Percentiles rank a stretch among this genome's conserved stretches.
These are phyloP conservation scores for Siderastrea radians DNA, from an alignment of 92 coral and sea anemone genomes.

Conservation along the genomic window DNA sequence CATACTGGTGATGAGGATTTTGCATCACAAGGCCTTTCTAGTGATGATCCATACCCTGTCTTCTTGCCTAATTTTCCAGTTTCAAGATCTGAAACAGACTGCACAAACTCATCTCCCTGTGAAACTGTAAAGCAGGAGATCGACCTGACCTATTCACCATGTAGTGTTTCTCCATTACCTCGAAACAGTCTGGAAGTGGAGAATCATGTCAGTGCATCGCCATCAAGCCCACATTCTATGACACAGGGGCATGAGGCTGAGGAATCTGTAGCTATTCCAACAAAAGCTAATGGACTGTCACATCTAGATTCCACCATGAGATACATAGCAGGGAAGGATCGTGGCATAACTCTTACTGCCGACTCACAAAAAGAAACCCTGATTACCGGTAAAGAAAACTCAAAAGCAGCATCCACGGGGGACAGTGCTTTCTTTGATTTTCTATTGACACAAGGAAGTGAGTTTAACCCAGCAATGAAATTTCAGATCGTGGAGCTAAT, in stretches of 20 bases:
- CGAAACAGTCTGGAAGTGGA: conserved; percentile 28
- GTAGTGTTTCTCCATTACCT: conserved; percentile 8
- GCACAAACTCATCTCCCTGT: conserved; percentile 1
- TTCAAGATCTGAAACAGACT: conserved; percentile 1
- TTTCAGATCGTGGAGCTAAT: conserved; percentile 49
- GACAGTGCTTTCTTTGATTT: conserved; percentile 54
- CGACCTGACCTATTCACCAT: neutral
- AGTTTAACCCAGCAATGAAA: conserved; percentile 48
- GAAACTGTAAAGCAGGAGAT: conserved; percentile 22
- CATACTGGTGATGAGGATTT: neutral
- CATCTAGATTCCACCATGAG: neutral
- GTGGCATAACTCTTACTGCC: neutral
- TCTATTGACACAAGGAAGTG: conserved; percentile 45
- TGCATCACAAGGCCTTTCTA: neutral
- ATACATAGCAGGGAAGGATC: neutral
- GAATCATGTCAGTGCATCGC: conserved; percentile 1
- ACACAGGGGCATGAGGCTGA: neutral
- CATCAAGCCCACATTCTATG: conserved; percentile 17
- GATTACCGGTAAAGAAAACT: neutral
- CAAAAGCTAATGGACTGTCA: neutral
- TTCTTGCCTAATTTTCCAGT: conserved; percentile 28
- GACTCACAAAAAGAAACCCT: neutral
- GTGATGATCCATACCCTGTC: conserved; percentile 48
- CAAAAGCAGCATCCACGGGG: conserved; percentile 24
- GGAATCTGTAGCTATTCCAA: conserved; percentile 1